Conservation (phyloP, 2,113 vertebrate genomes). For the Fulmarus glacialis region DNA sequence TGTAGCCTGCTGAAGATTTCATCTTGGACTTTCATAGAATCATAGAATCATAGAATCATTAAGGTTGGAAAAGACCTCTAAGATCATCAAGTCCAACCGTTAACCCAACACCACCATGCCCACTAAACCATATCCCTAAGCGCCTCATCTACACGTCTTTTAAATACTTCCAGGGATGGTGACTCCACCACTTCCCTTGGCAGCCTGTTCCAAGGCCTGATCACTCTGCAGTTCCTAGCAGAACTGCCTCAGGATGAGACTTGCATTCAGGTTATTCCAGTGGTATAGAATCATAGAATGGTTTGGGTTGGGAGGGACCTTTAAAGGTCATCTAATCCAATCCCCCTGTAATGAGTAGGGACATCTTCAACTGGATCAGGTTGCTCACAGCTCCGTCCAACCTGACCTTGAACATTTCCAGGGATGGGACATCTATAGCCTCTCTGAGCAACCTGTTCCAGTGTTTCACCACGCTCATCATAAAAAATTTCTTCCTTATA, state of each 20-base stretch:
- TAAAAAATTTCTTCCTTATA: background rate
- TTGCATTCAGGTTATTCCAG: background rate
- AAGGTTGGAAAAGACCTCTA: too few species aligned
- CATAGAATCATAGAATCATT: too few species aligned
- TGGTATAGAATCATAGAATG: background rate
- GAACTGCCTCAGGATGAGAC: background rate
- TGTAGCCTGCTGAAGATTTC: background rate
- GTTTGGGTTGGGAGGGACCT: background rate
- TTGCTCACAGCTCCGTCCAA: background rate
- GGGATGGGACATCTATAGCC: background rate
- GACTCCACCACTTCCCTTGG: too few species aligned
- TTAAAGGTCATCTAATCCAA: background rate
- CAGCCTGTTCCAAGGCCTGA: too few species aligned
- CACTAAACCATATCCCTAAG: too few species aligned
- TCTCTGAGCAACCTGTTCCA: background rate
- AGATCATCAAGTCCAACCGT: too few species aligned
- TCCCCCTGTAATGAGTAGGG: background rate
- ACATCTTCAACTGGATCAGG: background rate
- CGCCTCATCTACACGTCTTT: too few species aligned
- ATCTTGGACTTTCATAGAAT: too few species aligned
- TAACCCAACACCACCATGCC: too few species aligned
- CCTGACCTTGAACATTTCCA: background rate
- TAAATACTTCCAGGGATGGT: too few species aligned
- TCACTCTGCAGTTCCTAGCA: too few species aligned
- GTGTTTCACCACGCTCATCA: background rate